These are phyloP conservation scores for Echinometra lucunter DNA, from an alignment of 53 echinoderm and acorn worm genomes.

Conservation along the genomic window DNA sequence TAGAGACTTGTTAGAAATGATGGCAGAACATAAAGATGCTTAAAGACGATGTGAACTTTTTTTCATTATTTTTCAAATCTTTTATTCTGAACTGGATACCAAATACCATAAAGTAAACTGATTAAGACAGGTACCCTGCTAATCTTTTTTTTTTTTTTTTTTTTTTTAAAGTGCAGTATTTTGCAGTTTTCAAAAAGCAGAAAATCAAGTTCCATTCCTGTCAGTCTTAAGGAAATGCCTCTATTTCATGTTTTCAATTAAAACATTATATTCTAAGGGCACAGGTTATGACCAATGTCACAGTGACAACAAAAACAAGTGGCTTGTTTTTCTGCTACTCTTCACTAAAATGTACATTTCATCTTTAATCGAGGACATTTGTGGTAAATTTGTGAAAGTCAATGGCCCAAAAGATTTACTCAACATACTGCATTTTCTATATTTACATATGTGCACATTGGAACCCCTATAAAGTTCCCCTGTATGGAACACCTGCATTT, in stretches of 20 bases:
- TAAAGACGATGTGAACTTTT: not conserved
- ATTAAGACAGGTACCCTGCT: not conserved
- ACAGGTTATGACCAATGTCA: not conserved
- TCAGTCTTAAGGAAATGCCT: not conserved
- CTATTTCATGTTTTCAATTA: not conserved
- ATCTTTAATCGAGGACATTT: not conserved
- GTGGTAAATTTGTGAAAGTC: not conserved
- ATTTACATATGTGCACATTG: not conserved
- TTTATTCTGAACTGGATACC: not conserved
- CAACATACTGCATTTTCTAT: not conserved
- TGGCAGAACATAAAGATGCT: no score
- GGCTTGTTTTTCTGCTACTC: not conserved
- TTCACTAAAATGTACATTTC: not conserved
- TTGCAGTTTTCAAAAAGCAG: not conserved
- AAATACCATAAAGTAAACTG: not conserved
- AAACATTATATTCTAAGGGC: not conserved
- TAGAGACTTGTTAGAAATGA: not conserved
- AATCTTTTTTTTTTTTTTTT: no score
- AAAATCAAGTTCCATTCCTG: not conserved
- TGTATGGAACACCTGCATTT: not conserved
- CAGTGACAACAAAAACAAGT: not conserved
- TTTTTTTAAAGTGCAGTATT: not conserved
- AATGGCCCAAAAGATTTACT: not conserved
- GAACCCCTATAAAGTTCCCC: not conserved
- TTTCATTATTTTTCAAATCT: not conserved